Base-by-base conservation (phyloP, 2,797 vertebrate species). In the Spinibarbus caldwelli region DNA sequence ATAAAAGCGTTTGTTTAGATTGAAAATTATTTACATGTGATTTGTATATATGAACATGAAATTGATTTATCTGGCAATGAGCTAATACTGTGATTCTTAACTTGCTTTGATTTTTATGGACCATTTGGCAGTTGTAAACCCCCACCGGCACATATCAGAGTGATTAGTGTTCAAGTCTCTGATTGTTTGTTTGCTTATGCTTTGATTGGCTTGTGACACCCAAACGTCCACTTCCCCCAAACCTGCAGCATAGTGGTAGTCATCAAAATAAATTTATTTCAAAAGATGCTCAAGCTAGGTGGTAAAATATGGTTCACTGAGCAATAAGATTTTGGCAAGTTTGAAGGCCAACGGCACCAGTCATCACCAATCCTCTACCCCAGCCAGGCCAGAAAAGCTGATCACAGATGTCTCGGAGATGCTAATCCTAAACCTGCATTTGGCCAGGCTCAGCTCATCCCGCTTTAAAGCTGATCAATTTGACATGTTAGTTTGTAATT, bases 121-220 rank as follows among this genome's bases (percentile, higher is more conserved):
- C 41, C 36, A n/a, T 75, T 77, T 70, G 49, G 34, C n/a, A 15
- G 57, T 52, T 73, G 49, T n/a, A 67, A 54, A 52, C 19, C 26
- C 41, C 34, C 38, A 6, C 31, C 1, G 23, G 47, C 38, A 66
- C 26, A 29, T 43, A 31, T 78, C 62, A 21, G 36, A 52, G 54
- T 31, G 19, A 81, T 86, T 57, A 67, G 57, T 41, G 17, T 38
- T n/a, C 26, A 71, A 57, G 7, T 66, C 72, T 73, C 80, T 89
- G 92, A 93, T 92, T 93, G 90, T 64, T 76, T 87, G 87, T 90
- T 92, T 93, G 89, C 64, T 90, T 68, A 88, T 85, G 86, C 83
- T 88, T 89, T 85, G 86, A 85, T 5, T 14, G 86, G 57, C 19
- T 92, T 88, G 85, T 89, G 59, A 76, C 85, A 84, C 91, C 83